Conservation (phyloP, 2,888 invertebrate genomes). For the Lysandra bellargus region DNA sequence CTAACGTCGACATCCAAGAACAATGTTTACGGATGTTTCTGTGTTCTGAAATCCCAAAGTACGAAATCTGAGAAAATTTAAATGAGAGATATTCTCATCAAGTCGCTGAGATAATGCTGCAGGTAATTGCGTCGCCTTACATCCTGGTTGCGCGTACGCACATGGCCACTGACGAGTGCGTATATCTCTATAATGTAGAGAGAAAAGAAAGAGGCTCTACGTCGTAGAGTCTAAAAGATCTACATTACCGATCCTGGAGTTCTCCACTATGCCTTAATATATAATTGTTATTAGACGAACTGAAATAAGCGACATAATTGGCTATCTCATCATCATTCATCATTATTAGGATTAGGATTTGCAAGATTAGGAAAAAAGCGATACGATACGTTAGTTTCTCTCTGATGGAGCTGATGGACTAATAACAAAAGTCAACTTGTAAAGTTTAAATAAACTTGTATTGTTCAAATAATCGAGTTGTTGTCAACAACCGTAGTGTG, state of each 20-base stretch:
- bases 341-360: too few species aligned
- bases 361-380: too few species aligned
- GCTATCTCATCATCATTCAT: neutral
- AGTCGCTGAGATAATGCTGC: slow-evolving; percentile 46
- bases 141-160: slow-evolving; percentile 42
- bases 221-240: neutral
- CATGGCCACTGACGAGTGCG: slow-evolving; percentile 34
- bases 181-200: neutral
- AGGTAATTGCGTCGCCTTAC: slow-evolving; percentile 51
- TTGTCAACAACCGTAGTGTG: slow-evolving; percentile 25
- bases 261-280: neutral
- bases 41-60: slow-evolving; percentile 25
- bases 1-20: neutral
- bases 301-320: neutral
- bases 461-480: too few species aligned
- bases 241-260: neutral
- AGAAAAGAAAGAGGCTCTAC: neutral
- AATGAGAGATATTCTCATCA: slow-evolving; percentile 47
- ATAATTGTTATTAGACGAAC: neutral
- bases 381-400: too few species aligned
- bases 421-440: too few species aligned
- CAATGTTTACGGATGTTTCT: neutral
- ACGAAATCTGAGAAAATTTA: slow-evolving; percentile 44
- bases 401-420: too few species aligned
- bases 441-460: too few species aligned